Percentiles rank a stretch among this genome's conserved stretches.
These are phyloP conservation scores for Psilanteris sp. DNA, from an alignment of 1,140 invertebrate genomes.

Conservation along the genomic window DNA sequence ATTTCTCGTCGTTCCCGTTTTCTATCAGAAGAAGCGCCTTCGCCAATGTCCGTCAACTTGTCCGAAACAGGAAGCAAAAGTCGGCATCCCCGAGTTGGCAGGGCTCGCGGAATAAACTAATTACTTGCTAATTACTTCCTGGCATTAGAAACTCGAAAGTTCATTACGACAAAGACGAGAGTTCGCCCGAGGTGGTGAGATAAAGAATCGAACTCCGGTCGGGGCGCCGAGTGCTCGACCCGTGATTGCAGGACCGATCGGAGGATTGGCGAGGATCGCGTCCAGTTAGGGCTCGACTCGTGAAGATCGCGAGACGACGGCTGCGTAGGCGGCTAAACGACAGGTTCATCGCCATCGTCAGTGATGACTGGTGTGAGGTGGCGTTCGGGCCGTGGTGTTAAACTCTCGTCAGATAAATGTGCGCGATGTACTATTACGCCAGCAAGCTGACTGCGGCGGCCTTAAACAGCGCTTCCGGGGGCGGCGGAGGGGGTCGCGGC, in stretches of 20 bases:
- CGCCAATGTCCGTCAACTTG: neutral
- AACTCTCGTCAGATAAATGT: slow-evolving; percentile 79
- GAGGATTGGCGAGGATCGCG: neutral
- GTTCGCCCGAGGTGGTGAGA: too few species aligned
- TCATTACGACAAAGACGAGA: too few species aligned
- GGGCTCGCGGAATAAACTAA: slow-evolving; percentile 18
- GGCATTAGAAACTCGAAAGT: slow-evolving; percentile 25
- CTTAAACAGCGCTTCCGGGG: slow-evolving; percentile 74
- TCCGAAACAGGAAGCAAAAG: slow-evolving; percentile 11
- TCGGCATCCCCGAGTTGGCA: neutral
- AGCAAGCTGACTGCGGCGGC: slow-evolving; percentile 80
- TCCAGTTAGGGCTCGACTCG: slow-evolving; percentile 18
- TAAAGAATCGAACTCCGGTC: neutral
- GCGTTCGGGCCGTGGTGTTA: slow-evolving; percentile 76
- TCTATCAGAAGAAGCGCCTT: slow-evolving; percentile 10
- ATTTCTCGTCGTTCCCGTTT: neutral
- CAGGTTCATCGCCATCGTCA: slow-evolving; percentile 72
- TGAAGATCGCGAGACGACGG: slow-evolving; percentile 46
- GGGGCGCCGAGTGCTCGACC: neutral
- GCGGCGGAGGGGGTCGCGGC: slow-evolving; percentile 34
- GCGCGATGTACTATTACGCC: slow-evolving; percentile 80
- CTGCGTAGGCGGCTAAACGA: slow-evolving; percentile 44
- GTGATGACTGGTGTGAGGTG: slow-evolving; percentile 79
- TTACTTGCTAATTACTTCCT: slow-evolving; percentile 29
- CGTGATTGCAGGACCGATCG: neutral